These are phyloP conservation scores for Passer domesticus DNA, from an alignment of 2,113 vertebrate genomes.

Conservation along the genomic window DNA sequence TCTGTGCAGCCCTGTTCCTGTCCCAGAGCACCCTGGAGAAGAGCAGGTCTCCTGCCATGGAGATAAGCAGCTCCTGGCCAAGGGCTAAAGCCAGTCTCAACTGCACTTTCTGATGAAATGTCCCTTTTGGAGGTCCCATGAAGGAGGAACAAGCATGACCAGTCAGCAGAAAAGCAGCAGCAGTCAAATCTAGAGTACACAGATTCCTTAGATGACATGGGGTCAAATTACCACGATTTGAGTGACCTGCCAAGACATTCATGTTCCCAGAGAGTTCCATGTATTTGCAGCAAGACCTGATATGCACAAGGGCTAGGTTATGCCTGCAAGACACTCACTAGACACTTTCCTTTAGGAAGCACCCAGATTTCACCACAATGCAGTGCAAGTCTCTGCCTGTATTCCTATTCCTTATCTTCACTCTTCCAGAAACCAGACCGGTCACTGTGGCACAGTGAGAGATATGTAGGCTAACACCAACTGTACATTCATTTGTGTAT, in stretches of 20 bases:
- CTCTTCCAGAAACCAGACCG: not conserved
- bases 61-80: not conserved
- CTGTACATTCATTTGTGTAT: not conserved
- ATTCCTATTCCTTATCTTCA: conserved; percentile 16
- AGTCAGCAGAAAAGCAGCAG: not conserved
- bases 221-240: not conserved
- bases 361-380: not conserved
- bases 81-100: not conserved
- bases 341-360: not conserved
- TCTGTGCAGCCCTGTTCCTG: not conserved
- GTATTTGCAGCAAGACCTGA: not conserved
- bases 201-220: not conserved
- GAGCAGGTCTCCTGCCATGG: not conserved
- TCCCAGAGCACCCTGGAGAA: not conserved
- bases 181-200: not conserved
- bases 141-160: not conserved
- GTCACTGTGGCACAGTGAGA: not conserved
- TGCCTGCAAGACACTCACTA: not conserved
- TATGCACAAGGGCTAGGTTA: not conserved
- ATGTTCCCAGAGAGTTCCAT: not conserved
- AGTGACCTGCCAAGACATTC: not conserved
- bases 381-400: not conserved
- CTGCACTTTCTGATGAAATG: not conserved
- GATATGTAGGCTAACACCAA: not conserved
- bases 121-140: not conserved